These are phyloP conservation scores for Xanthorhoe designata DNA, from an alignment of 2,888 invertebrate genomes.

Conservation along the genomic window DNA sequence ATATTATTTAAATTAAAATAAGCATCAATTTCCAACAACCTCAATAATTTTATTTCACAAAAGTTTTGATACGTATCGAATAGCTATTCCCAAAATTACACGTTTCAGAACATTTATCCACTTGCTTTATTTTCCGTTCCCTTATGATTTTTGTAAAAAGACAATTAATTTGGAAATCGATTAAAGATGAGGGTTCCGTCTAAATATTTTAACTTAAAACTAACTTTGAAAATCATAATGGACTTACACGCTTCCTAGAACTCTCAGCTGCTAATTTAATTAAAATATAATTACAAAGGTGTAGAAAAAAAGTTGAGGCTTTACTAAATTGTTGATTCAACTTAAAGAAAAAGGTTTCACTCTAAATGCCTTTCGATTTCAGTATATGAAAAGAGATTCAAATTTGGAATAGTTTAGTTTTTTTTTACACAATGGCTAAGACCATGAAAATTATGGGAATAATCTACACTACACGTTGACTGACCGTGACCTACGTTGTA, in stretches of 20 bases:
- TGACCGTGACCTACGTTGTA: conserved; percentile 7
- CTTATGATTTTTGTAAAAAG: conserved; percentile 73
- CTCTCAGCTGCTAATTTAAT: too few relatives aligned
- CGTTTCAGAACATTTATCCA: conserved; percentile 68
- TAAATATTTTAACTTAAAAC: conserved; percentile 11
- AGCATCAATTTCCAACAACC: conserved; percentile 43
- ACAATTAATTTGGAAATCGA: conserved; percentile 48
- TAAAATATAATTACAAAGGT: too few relatives aligned
- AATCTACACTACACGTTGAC: neutral
- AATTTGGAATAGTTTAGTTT: too few relatives aligned
- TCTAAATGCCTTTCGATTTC: neutral
- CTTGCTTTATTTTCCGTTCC: conserved; percentile 80
- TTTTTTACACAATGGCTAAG: neutral
- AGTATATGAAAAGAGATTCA: too few relatives aligned
- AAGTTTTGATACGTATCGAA: conserved; percentile 80
- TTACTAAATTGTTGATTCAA: too few relatives aligned
- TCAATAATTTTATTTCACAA: conserved; percentile 69
- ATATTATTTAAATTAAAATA: conserved; percentile 25
- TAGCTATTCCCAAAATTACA: conserved; percentile 83
- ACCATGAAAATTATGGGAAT: neutral
- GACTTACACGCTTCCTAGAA: too few relatives aligned
- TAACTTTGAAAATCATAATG: too few relatives aligned
- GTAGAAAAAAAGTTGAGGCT: too few relatives aligned
- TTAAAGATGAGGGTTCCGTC: conserved; percentile 52
- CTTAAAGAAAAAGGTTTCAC: neutral